phyloP scores from a whole-genome alignment of 2,888 invertebrate species.

The Phlogophora meticulosa region DNA sequence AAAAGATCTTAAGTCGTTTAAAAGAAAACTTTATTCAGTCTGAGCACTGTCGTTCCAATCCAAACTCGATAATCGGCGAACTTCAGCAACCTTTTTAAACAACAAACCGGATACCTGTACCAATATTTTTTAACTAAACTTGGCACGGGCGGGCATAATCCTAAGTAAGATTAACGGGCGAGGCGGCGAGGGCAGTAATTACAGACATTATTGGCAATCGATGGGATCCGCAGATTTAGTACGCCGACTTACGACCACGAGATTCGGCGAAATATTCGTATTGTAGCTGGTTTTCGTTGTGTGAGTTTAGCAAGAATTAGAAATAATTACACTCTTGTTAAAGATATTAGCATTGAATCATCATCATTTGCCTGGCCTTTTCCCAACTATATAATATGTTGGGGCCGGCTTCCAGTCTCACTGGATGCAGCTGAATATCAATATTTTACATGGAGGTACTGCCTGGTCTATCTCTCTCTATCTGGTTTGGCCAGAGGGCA shows the following conservation, averaged over 20 bases:
- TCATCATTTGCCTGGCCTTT: too few relatives aligned
- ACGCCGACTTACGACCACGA: slow-evolving; percentile 69
- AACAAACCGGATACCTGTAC: slow-evolving; percentile 52
- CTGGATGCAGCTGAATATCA: too few relatives aligned
- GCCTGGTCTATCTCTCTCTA: too few relatives aligned
- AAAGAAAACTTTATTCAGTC: neutral
- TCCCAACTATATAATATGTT: too few relatives aligned
- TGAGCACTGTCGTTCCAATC: slow-evolving; percentile 11
- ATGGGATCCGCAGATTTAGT: slow-evolving; percentile 84
- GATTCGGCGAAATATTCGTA: slow-evolving; percentile 58
- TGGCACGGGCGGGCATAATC: slow-evolving; percentile 73
- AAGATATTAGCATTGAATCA: too few relatives aligned
- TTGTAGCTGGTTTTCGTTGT: slow-evolving; percentile 21
- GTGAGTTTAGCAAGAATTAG: neutral
- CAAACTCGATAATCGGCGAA: slow-evolving; percentile 44
- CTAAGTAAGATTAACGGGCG: slow-evolving; percentile 76
- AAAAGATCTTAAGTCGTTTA: neutral
- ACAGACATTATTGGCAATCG: slow-evolving; percentile 88
- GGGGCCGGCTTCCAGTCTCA: too few relatives aligned
- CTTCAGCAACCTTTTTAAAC: slow-evolving; percentile 47
- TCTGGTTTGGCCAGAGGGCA: too few relatives aligned
- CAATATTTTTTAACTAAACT: slow-evolving; percentile 83
- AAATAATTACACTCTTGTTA: too few relatives aligned
- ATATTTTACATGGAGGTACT: too few relatives aligned
- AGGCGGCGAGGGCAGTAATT: slow-evolving; percentile 82